These are phyloP conservation scores for Danio tinwini DNA, from an alignment of 2,797 vertebrate genomes.

Conservation along the genomic window DNA sequence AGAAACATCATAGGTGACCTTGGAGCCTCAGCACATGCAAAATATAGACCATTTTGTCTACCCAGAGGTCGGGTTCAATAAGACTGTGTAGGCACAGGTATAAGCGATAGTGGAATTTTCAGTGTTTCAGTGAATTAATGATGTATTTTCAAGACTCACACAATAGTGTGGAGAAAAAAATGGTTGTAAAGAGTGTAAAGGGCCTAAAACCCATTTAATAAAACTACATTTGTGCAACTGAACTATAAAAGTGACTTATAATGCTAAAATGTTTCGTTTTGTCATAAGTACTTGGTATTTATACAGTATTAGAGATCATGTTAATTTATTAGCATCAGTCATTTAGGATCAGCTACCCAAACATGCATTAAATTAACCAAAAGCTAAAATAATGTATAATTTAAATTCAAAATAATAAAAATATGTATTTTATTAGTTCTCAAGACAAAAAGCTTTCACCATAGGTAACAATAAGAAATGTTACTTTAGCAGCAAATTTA, in stretches of 20 bases:
- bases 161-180: not conserved
- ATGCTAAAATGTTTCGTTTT: not conserved
- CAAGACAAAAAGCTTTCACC: not conserved
- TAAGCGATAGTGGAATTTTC: slow-evolving; percentile 18
- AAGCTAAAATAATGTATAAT: no score
- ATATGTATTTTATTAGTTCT: no score
- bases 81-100: slow-evolving; percentile 10
- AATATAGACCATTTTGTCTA: slow-evolving; percentile 23
- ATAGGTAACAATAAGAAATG: not conserved
- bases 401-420: no score
- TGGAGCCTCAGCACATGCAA: slow-evolving; percentile 9
- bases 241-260: not conserved
- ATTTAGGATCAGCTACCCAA: no score
- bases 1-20: slow-evolving; percentile 18
- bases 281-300: not conserved
- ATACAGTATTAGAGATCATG: no score
- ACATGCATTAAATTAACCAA: no score
- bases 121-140: slow-evolving; percentile 10
- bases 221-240: not conserved
- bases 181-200: not conserved
- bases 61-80: slow-evolving; percentile 21
- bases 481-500: not conserved
- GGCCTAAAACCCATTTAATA: not conserved
- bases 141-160: slow-evolving; percentile 25
- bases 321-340: no score